Evolutionary conservation across 2,113 vertebrate genomes (phyloP), one percentile per base, ranked within the genome.

Genomic region (Pomatorhinus ruficollis): DNA sequence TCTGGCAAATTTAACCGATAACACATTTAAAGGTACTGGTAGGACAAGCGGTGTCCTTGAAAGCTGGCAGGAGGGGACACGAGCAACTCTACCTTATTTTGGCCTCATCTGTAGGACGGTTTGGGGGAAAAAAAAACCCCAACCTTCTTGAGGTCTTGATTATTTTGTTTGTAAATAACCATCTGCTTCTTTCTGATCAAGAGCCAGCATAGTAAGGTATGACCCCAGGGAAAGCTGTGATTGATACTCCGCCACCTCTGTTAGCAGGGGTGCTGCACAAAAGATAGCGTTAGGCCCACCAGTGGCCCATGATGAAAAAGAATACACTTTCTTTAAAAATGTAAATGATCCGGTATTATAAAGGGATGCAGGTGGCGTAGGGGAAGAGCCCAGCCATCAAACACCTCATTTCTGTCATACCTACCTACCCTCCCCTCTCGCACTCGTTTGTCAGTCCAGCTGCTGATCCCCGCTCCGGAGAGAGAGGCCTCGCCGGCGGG

Each of bases 101-200:
- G 92, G 95, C 76, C 87, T 95, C 92, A 90, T 89, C 81, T 83
- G 82, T n/a, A 66, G 70, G 60, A 93, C 23, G 30, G 37, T 90
- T 93, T 74, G 18, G 44, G 61, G 7, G n/a, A n/a, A n/a, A 56
- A 92, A 90, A 89, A 89, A 85, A 28, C 0, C 8, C 16, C 74
- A 93, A 68, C 65, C 69, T 96, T 96, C 96, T 97, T 95, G 92
- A 96, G 89, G 92, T 97, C 96, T 97, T 89, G 93, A 95, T 97
- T 97, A 95, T 96, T 97, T 97, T 97, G 95, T 97, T 97, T 97
- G 97, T 97, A 97, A 97, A 97, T 96, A 97, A 97, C 96, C 97
- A 97, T 97, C 97, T 97, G 96, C 89, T 97, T 95, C 94, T 91
- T 97, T 97, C 96, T 97, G 95, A 97, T 97, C 96, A 81, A 85